phyloP scores from a whole-genome alignment of 1,140 invertebrate species.

The Penaeus japonicus region DNA sequence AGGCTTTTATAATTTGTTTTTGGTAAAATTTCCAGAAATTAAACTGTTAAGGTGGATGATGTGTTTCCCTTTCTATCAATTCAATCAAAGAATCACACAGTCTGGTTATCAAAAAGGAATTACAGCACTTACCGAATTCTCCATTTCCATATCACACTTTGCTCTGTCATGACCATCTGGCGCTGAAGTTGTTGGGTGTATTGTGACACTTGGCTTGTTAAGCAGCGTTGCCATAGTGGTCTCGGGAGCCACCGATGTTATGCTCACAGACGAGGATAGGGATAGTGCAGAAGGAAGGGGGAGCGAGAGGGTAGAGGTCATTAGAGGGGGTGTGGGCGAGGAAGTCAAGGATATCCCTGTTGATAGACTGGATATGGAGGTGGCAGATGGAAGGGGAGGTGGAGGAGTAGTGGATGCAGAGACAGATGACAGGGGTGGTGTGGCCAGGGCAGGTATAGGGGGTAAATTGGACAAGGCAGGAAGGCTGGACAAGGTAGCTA shows the following conservation, averaged over 20 bases:
- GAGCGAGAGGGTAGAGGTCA: slow-evolving; percentile 19
- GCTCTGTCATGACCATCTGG: not conserved
- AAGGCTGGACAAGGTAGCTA: not conserved
- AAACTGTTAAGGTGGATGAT: too few relatives aligned
- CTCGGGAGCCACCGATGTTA: slow-evolving; percentile 44
- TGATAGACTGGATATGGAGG: not conserved
- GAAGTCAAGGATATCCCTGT: not conserved
- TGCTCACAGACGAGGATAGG: slow-evolving; percentile 45
- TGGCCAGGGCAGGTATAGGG: slow-evolving; percentile 4
- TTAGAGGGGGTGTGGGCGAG: not conserved
- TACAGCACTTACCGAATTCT: slow-evolving; percentile 40
- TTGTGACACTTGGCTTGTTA: slow-evolving; percentile 47
- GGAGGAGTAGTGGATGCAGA: not conserved
- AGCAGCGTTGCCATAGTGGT: slow-evolving; percentile 36
- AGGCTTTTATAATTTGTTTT: too few relatives aligned
- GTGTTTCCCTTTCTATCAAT: too few relatives aligned
- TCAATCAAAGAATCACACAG: not conserved
- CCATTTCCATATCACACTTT: slow-evolving; percentile 7
- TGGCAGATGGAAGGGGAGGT: not conserved
- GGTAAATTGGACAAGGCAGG: not conserved
- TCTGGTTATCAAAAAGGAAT: not conserved
- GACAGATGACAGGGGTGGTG: not conserved
- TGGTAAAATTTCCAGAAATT: too few relatives aligned
- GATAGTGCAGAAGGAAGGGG: slow-evolving; percentile 36
- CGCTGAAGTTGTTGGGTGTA: slow-evolving; percentile 40